phyloP scores from a whole-genome alignment of 1,140 invertebrate species.

The Achatina immaculata region DNA sequence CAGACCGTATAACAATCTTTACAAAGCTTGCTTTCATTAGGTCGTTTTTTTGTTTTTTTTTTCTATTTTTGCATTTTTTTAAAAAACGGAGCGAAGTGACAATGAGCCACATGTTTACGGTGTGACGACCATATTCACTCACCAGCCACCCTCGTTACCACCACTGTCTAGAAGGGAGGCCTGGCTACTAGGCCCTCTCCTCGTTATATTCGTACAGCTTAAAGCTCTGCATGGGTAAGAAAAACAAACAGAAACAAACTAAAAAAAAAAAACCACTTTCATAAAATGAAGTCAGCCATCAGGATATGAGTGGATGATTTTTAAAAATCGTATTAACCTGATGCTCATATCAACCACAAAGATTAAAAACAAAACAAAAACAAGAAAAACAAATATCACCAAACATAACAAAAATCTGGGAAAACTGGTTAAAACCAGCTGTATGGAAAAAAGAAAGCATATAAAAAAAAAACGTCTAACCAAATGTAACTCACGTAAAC shows the following conservation, averaged over 20 bases:
- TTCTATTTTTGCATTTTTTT: no score
- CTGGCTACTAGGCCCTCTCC: constrained; percentile 24
- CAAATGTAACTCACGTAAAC: no score
- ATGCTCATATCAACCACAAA: not conserved
- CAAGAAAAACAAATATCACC: not conserved
- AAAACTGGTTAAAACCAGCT: no score
- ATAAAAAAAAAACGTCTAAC: no score
- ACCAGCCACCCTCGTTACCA: constrained; percentile 6
- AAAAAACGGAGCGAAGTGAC: not conserved
- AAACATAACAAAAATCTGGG: not conserved
- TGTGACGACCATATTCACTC: not conserved
- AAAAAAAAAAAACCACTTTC: not conserved
- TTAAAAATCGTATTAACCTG: not conserved
- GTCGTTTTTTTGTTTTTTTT: no score
- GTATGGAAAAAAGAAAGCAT: not conserved
- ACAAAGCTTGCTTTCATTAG: no score
- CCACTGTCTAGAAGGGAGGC: not conserved
- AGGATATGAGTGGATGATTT: not conserved
- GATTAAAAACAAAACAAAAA: not conserved
- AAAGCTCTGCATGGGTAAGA: constrained; percentile 34
- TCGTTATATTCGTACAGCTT: constrained; percentile 36
- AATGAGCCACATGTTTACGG: not conserved
- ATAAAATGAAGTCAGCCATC: not conserved
- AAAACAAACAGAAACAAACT: constrained; percentile 63
- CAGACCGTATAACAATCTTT: no score